Conservation (phyloP, 2,113 vertebrate species). For the Phrynosoma platyrhinos region DNA sequence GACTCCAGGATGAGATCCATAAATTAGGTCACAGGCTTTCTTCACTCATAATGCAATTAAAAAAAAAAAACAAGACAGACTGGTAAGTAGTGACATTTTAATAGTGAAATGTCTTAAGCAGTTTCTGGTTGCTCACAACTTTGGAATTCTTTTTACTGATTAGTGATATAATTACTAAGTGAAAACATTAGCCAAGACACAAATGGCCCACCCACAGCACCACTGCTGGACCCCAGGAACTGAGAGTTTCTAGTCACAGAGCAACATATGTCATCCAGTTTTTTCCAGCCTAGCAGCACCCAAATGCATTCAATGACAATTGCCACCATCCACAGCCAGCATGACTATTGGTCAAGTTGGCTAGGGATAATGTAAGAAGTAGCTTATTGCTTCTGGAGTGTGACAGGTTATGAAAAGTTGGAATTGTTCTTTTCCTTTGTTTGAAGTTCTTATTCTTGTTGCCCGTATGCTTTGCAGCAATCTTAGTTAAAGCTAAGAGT, state of each 20-base stretch:
- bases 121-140: not conserved
- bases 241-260: not conserved
- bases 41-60: conserved; percentile 37
- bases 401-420: not conserved
- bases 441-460: not conserved
- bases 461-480: not conserved
- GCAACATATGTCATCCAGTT: not conserved
- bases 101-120: not conserved
- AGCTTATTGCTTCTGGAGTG: not conserved
- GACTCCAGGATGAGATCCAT: conserved; percentile 2
- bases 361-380: not conserved
- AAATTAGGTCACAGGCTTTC: conserved; percentile 20
- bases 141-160: conserved; percentile 20
- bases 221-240: not conserved
- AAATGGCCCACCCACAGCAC: not conserved
- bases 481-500: not conserved
- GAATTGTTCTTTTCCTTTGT: not conserved
- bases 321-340: not conserved
- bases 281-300: not conserved
- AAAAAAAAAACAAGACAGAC: not conserved
- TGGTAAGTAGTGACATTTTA: not conserved
- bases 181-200: not conserved
- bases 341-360: not conserved
- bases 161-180: not conserved
- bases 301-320: not conserved